Evolutionary conservation across 2,113 vertebrate species (phyloP), one percentile per base, ranked within the genome.

Genomic region (Alethe diademata): DNA sequence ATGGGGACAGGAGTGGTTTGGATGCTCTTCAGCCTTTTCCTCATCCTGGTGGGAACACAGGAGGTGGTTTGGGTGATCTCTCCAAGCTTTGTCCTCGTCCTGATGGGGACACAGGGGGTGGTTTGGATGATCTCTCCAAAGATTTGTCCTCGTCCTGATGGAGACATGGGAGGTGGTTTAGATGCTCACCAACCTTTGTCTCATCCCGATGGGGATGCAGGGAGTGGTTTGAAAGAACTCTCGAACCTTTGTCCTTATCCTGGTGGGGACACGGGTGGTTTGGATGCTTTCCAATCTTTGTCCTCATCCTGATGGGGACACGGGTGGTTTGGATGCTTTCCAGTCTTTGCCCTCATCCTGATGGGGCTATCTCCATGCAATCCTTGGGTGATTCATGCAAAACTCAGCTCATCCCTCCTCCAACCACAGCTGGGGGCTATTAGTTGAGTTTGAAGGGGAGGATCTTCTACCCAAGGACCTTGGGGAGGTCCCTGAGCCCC

Each of bases 51-150:
- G 48, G 40, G 19, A 19, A 14, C 29, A n/a, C 1, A 5, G 23
- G 58, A 56, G 11, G 9, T 38, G 6, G 54, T 61, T 69, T 14
- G 26, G 19, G 35, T 51, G 53, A n/a, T 62, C 9, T 73, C 3
- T 38, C n/a, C 38, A 51, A 51, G 3, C 25, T 71, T 82, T 35
- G 29, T 71, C 36, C 24, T 71, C 6, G 3, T 31, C 33, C 8
- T 45, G 45, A 19, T 26, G 0, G 38, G 0, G 12, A 17, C 0
- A 31, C 0, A 31, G 12, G 31, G 25, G 8, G 7, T 31, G 22
- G 33, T 61, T 71, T 83, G 45, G 20, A 19, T 43, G 31, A 42
- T 35, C 18, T 35, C 7, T 33, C 17, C 65, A 60, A 60, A 25
- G 1, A 36, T 43, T 61, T 23, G 19, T 35, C 23, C 51, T 71